Percentiles rank a stretch among this genome's conserved stretches.
These are phyloP conservation scores for Ptilonorhynchus violaceus DNA, from an alignment of 2,113 vertebrate genomes.

Conservation along the genomic window DNA sequence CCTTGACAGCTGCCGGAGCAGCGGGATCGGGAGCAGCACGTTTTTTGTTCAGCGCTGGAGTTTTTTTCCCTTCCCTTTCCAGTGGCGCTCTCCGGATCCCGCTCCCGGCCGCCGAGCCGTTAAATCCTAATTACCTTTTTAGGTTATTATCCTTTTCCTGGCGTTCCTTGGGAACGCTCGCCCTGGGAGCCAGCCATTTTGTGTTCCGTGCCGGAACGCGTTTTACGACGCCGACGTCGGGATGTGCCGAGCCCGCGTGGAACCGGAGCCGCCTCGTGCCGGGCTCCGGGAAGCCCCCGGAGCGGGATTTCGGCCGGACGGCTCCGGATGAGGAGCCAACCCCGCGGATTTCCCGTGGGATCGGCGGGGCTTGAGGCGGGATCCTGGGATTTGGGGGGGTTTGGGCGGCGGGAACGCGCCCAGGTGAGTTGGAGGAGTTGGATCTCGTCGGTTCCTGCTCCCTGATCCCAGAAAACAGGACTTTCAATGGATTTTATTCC, in stretches of 20 bases:
- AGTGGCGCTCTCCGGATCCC: not conserved
- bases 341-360: not conserved
- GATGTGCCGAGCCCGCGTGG: not conserved
- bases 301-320: rapidly evolving
- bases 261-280: not conserved
- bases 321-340: not conserved
- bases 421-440: not conserved
- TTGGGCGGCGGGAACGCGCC: rapidly evolving
- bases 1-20: not conserved
- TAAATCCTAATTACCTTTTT: slow-evolving; percentile 42
- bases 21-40: rapidly evolving
- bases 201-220: not conserved
- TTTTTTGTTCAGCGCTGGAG: not conserved
- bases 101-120: not conserved
- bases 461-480: not conserved
- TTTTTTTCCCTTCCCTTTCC: not conserved
- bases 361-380: rapidly evolving
- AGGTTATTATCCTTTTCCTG: slow-evolving; percentile 33
- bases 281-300: not conserved
- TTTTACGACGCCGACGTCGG: not conserved
- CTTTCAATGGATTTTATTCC: rapidly evolving
- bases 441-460: rapidly evolving
- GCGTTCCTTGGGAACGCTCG: slow-evolving; percentile 2
- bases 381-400: not conserved
- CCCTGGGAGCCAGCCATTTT: slow-evolving; percentile 58